phyloP scores from a whole-genome alignment of 2,797 vertebrate species.

The Sardinella longiceps region DNA sequence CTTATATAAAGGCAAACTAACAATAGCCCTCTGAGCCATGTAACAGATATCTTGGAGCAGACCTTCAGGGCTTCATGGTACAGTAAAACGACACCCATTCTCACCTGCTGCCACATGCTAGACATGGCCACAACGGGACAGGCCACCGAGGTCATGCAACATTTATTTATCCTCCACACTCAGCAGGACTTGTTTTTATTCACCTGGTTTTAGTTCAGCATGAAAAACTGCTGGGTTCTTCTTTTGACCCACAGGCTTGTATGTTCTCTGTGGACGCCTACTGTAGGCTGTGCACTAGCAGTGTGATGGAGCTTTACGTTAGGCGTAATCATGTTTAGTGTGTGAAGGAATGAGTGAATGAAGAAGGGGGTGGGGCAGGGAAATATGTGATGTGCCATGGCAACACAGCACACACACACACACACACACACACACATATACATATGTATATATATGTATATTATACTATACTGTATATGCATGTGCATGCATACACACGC shows the following conservation, averaged over 20 bases:
- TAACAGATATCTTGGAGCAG: not conserved
- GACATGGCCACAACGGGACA: not conserved
- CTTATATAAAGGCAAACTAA: not conserved
- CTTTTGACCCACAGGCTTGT: not conserved
- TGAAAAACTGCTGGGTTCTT: not conserved
- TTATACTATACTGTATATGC: too few species aligned
- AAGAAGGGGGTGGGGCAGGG: not conserved
- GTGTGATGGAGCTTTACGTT: not conserved
- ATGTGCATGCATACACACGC: not conserved
- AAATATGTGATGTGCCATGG: not conserved
- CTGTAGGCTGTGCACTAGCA: not conserved
- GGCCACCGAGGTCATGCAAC: not conserved
- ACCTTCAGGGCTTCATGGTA: not conserved
- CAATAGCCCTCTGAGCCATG: not conserved
- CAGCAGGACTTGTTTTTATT: not conserved
- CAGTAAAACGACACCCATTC: constrained; percentile 1
- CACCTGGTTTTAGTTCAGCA: not conserved
- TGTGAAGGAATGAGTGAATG: not conserved
- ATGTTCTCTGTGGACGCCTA: not conserved
- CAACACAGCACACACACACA: constrained; percentile 1
- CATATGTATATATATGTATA: too few species aligned
- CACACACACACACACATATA: constrained; percentile 1
- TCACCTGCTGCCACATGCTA: not conserved
- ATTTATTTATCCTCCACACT: not conserved
- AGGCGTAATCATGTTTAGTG: not conserved